Evolutionary conservation across 2,888 invertebrate species (phyloP).

Genomic region (Netelia melanura): DNA sequence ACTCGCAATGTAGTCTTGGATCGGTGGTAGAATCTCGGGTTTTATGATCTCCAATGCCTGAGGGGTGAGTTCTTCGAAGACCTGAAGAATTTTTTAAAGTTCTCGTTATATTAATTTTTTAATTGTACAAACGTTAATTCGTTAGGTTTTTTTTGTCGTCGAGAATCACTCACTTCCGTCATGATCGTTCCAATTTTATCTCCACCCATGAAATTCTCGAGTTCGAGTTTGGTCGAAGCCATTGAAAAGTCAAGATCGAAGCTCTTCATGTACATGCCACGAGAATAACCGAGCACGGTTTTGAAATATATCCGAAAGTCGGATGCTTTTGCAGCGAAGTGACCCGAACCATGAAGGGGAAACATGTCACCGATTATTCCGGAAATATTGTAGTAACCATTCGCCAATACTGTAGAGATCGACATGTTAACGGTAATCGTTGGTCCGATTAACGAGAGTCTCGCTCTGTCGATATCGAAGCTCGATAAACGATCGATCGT

Average conservation of each 20-base stretch:
- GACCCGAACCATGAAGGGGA: slow-evolving; percentile 75
- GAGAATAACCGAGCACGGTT: slow-evolving; percentile 78
- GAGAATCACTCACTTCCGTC: slow-evolving; percentile 75
- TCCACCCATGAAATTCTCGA: slow-evolving; percentile 80
- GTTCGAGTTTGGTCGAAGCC: slow-evolving; percentile 69
- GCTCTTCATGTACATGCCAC: slow-evolving; percentile 80
- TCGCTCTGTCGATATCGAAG: slow-evolving; percentile 78
- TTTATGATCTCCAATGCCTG: slow-evolving; percentile 80
- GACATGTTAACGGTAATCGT: slow-evolving; percentile 79
- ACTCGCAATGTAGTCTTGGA: slow-evolving; percentile 77
- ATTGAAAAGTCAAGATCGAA: slow-evolving; percentile 80
- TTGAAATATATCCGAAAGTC: slow-evolving; percentile 77
- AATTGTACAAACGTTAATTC: neutral
- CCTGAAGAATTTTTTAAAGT: slow-evolving; percentile 70
- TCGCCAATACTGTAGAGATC: slow-evolving; percentile 75
- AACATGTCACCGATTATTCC: slow-evolving; percentile 79
- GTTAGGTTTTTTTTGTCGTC: neutral
- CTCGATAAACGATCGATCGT: slow-evolving; percentile 77
- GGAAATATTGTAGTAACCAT: slow-evolving; percentile 80
- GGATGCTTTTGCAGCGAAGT: slow-evolving; percentile 74
- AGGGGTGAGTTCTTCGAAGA: slow-evolving; percentile 79
- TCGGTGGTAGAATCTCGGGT: slow-evolving; percentile 80
- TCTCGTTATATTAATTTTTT: too few relatives aligned
- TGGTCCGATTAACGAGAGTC: slow-evolving; percentile 79
- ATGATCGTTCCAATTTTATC: slow-evolving; percentile 75